Percentiles rank a stretch among this genome's conserved stretches.
Evolutionary conservation across 2,113 vertebrate species (phyloP).

Genomic region (Australoheros scitulus): DNA sequence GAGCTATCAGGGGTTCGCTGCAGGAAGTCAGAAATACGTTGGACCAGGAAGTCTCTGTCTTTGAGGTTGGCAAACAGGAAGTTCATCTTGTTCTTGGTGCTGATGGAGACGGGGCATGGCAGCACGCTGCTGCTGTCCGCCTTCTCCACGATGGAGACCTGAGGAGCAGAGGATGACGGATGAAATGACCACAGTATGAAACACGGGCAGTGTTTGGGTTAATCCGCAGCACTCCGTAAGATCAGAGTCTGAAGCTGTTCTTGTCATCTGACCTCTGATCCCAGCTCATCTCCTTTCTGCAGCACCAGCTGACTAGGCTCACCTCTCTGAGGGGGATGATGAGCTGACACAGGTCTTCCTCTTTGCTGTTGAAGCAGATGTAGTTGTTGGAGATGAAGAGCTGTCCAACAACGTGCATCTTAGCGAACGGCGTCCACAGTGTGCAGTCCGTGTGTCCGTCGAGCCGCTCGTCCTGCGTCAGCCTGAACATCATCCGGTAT

Average conservation of each 20-base stretch:
- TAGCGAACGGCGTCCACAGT: conserved; percentile 94
- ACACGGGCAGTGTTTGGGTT: neutral
- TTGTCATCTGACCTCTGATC: neutral
- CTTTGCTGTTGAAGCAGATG: conserved; percentile 94
- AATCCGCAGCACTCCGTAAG: neutral
- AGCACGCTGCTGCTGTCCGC: conserved; percentile 95
- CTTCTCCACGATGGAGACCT: conserved; percentile 97
- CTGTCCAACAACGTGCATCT: conserved; percentile 94
- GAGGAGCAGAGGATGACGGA: conserved; percentile 17
- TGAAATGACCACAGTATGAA: neutral
- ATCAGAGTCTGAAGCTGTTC: neutral
- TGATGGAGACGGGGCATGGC: conserved; percentile 96
- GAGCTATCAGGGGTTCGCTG: conserved; percentile 89
- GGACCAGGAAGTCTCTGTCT: conserved; percentile 95
- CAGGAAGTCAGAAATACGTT: conserved; percentile 96
- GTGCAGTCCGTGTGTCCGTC: conserved; percentile 97
- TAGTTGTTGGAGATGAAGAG: conserved; percentile 99
- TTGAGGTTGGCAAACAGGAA: conserved; percentile 98
- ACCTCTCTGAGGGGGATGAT: conserved; percentile 98
- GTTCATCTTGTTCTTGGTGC: conserved; percentile 97
- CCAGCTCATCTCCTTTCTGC: neutral
- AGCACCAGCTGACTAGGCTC: neutral
- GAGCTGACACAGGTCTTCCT: conserved; percentile 92
- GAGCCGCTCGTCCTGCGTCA: conserved; percentile 91
- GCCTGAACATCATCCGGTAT: conserved; percentile 89